Evolutionary conservation across 2,888 invertebrate species (phyloP), one percentile per base, ranked within the genome.

Genomic region (Seira musarum): DNA sequence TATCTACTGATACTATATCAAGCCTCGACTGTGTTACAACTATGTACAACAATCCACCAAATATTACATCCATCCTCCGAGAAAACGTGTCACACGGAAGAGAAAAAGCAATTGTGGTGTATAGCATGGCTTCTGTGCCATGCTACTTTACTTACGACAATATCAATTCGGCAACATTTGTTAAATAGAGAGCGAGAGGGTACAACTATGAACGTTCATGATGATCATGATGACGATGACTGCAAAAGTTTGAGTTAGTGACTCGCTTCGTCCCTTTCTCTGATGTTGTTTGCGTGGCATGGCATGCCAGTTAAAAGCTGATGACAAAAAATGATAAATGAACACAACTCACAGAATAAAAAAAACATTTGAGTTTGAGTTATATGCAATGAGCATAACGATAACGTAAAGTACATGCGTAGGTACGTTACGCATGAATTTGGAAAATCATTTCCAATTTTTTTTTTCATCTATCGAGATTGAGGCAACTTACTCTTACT

Each of bases 281-380:
- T 40, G 40, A 17, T 24, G 25, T 67, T 76, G 68, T 57, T 25
- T 70, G 72, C 40, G 65, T 70, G 64, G 35, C 49, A n/a, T n/a
- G n/a, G n/a, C n/a, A n/a, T n/a, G n/a, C n/a, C n/a, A 66, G 78
- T 71, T 71, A 78, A 71, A 78, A 78, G 78, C 78, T 78, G 78
- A 78, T 77, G 77, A 77, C 77, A 77, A 77, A 70, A 77, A 77
- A 77, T 77, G 77, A 77, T 77, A 77, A 77, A 77, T 77, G 77
- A 77, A 65, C 65, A 65, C 68, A 3, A 10, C 66, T 40, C 40
- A 40, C 40, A 40, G 40, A 40, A 40, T 40, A 40, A 40, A 40
- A 40, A 13, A 61, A 60, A 57, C 53, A 22, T n/a, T 61, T 17
- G 64, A 22, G 64, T 64, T 15, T 25, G 30, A n/a, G 13, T 64